Conservation (phyloP, 2,888 invertebrate species). For the Anagyrus pseudococci region DNA sequence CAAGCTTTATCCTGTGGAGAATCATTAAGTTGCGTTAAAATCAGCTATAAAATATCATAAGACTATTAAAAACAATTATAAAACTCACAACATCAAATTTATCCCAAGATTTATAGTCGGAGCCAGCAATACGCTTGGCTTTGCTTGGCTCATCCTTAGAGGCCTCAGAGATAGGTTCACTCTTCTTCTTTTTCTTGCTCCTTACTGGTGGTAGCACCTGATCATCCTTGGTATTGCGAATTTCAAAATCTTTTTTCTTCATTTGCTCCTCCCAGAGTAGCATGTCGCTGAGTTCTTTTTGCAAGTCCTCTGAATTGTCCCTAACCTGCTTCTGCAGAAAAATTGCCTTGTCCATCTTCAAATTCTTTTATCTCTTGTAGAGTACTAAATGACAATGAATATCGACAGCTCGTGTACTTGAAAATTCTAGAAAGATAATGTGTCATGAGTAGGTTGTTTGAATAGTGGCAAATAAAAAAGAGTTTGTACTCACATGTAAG, state of each 20-base stretch:
- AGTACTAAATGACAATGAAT: too few relatives aligned
- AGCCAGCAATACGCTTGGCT: constrained; percentile 65
- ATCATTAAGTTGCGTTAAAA: constrained; percentile 19
- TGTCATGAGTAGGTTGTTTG: too few relatives aligned
- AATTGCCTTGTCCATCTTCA: constrained; percentile 62
- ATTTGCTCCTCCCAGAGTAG: constrained; percentile 76
- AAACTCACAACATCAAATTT: constrained; percentile 76
- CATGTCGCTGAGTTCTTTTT: constrained; percentile 75
- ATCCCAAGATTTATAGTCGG: constrained; percentile 79
- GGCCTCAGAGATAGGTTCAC: constrained; percentile 46
- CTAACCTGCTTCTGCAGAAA: constrained; percentile 74
- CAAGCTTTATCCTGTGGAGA: constrained; percentile 68
- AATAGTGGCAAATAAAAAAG: too few relatives aligned
- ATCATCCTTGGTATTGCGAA: constrained; percentile 57
- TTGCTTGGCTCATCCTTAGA: constrained; percentile 25
- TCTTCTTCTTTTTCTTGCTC: constrained; percentile 57
- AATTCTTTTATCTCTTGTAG: too few relatives aligned
- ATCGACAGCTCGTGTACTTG: too few relatives aligned
- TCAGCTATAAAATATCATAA: background rate
- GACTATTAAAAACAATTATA: background rate
- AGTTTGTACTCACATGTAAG: too few relatives aligned
- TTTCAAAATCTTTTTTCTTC: constrained; percentile 73
- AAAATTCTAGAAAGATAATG: background rate
- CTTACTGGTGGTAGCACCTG: constrained; percentile 65
- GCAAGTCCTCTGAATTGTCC: constrained; percentile 75